Evolutionary conservation across 2,797 vertebrate species (phyloP).

Genomic region (Acrocephalus scirpaceus): DNA sequence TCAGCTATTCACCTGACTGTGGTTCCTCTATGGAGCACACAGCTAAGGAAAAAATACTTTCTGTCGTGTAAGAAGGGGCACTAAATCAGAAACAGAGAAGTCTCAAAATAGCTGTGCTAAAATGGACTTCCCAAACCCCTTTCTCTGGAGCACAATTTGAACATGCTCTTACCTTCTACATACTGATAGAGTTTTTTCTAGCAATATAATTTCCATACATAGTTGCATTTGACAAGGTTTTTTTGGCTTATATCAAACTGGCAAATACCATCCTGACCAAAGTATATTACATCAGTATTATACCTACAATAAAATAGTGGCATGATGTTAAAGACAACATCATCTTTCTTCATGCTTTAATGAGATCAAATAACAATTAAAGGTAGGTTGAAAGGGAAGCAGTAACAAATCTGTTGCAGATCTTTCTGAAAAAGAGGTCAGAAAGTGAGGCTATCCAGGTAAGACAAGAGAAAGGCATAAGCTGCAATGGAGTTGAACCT

Average conservation of each 20-base stretch:
- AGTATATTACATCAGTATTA: background rate
- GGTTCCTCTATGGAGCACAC: background rate
- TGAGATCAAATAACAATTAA: background rate
- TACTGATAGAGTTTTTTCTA: background rate
- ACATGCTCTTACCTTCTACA: background rate
- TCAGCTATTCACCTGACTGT: background rate
- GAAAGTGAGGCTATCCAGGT: background rate
- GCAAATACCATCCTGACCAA: background rate
- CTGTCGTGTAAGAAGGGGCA: background rate
- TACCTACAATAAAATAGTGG: background rate
- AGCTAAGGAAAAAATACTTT: constrained; percentile 5
- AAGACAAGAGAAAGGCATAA: background rate
- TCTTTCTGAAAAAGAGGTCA: background rate
- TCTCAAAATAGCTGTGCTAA: background rate
- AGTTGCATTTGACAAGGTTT: constrained; percentile 1
- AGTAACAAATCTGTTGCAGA: background rate
- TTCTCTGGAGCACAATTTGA: background rate
- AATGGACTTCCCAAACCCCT: background rate
- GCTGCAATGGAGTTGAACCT: background rate
- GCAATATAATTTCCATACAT: background rate
- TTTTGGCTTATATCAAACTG: constrained; percentile 13
- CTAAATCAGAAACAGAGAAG: background rate
- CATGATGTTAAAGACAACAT: background rate
- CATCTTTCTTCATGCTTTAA: background rate
- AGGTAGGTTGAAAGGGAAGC: background rate